Evolutionary conservation across 2,797 vertebrate genomes (phyloP).

Genomic region (Pangasius krempfi): DNA sequence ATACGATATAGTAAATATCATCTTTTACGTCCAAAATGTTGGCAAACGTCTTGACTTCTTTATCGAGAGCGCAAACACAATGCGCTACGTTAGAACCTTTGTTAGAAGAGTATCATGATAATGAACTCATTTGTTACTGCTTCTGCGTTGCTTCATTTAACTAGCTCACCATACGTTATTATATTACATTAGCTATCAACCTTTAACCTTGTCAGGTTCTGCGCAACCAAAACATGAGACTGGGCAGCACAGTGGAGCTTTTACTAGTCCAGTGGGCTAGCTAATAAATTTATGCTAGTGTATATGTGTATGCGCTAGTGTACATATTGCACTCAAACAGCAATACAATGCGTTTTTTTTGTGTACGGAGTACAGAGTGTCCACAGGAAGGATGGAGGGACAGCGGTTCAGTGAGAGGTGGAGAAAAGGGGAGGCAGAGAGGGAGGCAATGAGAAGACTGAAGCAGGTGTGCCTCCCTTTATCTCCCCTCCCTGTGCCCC

Average conservation of each 20-base stretch:
- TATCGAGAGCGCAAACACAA: neutral
- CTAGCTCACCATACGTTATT: neutral
- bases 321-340: neutral
- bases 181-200: neutral
- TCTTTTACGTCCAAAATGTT: neutral
- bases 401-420: neutral
- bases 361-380: neutral
- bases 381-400: neutral
- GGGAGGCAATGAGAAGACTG: neutral
- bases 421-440: neutral
- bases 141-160: neutral
- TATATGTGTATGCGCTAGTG: no score
- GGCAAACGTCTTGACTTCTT: neutral
- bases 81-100: neutral
- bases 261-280: neutral
- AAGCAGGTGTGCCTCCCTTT: constrained; percentile 1
- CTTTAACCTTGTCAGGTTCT: neutral
- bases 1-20: neutral
- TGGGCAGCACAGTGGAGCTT: neutral
- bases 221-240: neutral
- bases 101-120: neutral
- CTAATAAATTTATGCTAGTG: no score
- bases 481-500: neutral
- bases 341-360: no score
- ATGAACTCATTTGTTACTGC: neutral